These are phyloP conservation scores for Hypercompe scribonia DNA, from an alignment of 2,888 invertebrate genomes.

Conservation along the genomic window DNA sequence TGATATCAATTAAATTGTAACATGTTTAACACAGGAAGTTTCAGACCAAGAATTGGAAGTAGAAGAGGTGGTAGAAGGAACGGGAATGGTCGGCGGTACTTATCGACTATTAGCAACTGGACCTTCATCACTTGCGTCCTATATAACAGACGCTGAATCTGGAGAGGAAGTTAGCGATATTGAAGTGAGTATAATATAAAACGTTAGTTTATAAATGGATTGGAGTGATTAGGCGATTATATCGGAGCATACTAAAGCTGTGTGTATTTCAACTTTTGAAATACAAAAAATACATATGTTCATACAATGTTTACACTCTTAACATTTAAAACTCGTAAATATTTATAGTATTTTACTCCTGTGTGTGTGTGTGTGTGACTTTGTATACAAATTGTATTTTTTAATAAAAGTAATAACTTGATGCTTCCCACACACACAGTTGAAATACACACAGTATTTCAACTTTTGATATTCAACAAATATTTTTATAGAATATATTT, in stretches of 20 bases:
- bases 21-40: slow-evolving; percentile 61
- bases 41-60: slow-evolving; percentile 81
- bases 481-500: not conserved
- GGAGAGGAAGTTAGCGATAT: slow-evolving; percentile 79
- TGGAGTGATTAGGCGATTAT: not conserved
- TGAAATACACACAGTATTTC: no score
- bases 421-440: not conserved
- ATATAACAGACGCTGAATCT: slow-evolving; percentile 69
- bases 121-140: slow-evolving; percentile 68
- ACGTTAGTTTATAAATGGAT: not conserved
- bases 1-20: no score
- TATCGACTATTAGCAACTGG: slow-evolving; percentile 78
- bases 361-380: not conserved
- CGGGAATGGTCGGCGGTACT: slow-evolving; percentile 79
- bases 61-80: slow-evolving; percentile 78
- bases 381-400: not conserved
- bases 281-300: not conserved
- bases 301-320: no score
- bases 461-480: not conserved
- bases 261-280: not conserved
- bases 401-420: not conserved
- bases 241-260: not conserved
- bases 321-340: no score
- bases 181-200: slow-evolving; percentile 67
- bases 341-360: not conserved